Base-by-base conservation (phyloP, 1,140 invertebrate species). In the Psilanteris sp. region DNA sequence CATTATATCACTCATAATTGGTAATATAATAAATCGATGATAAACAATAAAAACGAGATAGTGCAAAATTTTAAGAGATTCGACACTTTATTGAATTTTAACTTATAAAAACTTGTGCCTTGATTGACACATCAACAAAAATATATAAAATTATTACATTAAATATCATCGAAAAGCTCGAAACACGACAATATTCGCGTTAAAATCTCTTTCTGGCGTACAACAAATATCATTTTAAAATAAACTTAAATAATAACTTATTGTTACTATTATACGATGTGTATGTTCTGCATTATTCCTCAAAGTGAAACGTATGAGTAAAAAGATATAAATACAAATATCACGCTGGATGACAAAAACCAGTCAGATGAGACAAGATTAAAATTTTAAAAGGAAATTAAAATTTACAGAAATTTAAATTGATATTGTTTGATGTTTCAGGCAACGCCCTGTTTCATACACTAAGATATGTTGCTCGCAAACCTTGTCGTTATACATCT, bases 381-480 rank as follows among this genome's bases (percentile, higher is more conserved):
- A 8, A 59, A 46, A 36, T 10, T 10, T 18, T 18, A 32, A 29
- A 44, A 16, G 3, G 9, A 15, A 22, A 39, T 9, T 6, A 54
- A 44, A 36, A n/a, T 54, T 36, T 11, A 48, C 15, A 32, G 9
- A 8, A 50, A 24, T 18, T 29, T 4, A 5, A 32, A 9, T 50
- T 18, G 4, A 13, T 59, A 34, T 26, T 68, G 34, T 54, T 37
- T 46, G 18, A 37, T 57, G 18, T 41, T 61, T 70, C 61, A 76
- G 68, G 73, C 74, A 79, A 73, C 81, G 76, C 66, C 77, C 67
- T 81, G 82, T 80, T 75, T 81, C 77, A 75, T 87, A 86, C 78
- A 75, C 83, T 87, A 87, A 85, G 85, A 87, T 87, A 87, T 87
- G 85, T 87, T 85, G 82, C 77, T 86, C 81, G 77, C 84, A 81